Conservation (phyloP, 92 coral and sea anemone genomes). For the Desmophyllum pertusum region DNA sequence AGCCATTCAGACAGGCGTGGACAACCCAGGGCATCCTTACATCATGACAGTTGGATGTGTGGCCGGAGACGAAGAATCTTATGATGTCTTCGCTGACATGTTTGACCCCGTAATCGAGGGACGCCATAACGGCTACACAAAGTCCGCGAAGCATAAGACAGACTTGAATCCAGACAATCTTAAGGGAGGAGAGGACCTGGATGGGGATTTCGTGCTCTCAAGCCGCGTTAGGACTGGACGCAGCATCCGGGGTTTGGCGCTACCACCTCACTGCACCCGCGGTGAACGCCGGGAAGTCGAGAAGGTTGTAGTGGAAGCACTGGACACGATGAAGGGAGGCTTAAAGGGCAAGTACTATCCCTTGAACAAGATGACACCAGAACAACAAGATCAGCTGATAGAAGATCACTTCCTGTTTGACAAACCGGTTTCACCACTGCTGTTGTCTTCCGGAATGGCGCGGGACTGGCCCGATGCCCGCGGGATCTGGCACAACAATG, state of each 20-base stretch:
- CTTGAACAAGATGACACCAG: constrained; percentile 90
- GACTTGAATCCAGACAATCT: constrained; percentile 79
- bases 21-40: constrained; percentile 98
- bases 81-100: constrained; percentile 87
- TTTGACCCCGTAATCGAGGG: constrained; percentile 86
- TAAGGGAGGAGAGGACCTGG: constrained; percentile 94
- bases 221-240: constrained; percentile 97
- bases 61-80: constrained; percentile 94
- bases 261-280: constrained; percentile 95
- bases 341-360: constrained; percentile 92
- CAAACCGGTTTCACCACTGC: constrained; percentile 93
- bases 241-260: constrained; percentile 83
- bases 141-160: constrained; percentile 92
- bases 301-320: constrained; percentile 78
- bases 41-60: constrained; percentile 99
- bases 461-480: constrained; percentile 99
- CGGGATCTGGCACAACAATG: constrained; percentile 97
- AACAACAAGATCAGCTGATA: constrained; percentile 90
- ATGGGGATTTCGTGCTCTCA: constrained; percentile 86
- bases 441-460: constrained; percentile 97
- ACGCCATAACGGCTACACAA: constrained; percentile 92
- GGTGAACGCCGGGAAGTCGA: constrained; percentile 94
- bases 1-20: constrained; percentile 94
- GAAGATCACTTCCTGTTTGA: constrained; percentile 93
- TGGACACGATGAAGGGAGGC: constrained; percentile 82